phyloP scores from a whole-genome alignment of 2,797 vertebrate species.

The Onychomys torridus region DNA sequence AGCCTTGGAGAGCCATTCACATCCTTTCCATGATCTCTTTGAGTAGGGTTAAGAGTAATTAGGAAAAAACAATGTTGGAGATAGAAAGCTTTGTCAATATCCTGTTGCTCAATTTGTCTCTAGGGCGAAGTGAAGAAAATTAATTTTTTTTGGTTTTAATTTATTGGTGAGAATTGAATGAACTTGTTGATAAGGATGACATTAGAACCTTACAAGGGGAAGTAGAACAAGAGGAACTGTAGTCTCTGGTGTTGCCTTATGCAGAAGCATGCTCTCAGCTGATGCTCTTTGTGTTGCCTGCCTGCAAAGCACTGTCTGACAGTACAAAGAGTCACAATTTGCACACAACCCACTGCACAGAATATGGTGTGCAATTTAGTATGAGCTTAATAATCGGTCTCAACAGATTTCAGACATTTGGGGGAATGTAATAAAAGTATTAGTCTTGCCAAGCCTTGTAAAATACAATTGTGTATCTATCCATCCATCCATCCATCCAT shows the following conservation, averaged over 20 bases:
- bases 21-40: not conserved
- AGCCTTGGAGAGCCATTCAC: not conserved
- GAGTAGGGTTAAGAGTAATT: not conserved
- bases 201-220: not conserved
- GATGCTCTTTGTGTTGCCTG: not conserved
- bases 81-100: constrained; percentile 13
- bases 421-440: not conserved
- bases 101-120: constrained; percentile 45
- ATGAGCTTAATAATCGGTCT: not conserved
- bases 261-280: not conserved
- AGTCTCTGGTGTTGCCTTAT: not conserved
- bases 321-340: not conserved
- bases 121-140: not conserved
- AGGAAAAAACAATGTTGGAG: constrained; percentile 2
- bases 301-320: not conserved
- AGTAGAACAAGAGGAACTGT: not conserved
- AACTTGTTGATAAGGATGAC: not conserved
- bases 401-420: not conserved
- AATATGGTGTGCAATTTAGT: not conserved
- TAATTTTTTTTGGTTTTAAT: constrained; percentile 57
- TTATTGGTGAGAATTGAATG: not conserved
- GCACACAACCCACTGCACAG: not conserved
- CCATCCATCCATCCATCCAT: no score
- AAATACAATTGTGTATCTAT: not conserved
- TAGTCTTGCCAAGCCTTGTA: not conserved